Conservation (phyloP, 2,888 invertebrate species). For the Protodeltote pygarga region DNA sequence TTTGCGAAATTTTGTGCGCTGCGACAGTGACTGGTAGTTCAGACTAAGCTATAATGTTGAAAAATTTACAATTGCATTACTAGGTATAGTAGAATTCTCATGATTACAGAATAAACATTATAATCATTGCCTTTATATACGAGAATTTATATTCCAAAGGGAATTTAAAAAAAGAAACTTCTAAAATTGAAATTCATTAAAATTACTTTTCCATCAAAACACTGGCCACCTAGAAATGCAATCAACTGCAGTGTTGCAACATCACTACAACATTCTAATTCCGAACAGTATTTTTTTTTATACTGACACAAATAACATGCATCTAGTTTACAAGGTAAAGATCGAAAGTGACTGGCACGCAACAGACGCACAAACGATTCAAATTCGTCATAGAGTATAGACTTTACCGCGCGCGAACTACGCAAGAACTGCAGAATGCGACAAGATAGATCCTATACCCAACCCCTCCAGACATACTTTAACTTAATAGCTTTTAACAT, state of each 20-base stretch:
- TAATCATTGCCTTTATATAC: no score
- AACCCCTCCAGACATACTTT: slow-evolving; percentile 44
- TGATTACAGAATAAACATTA: no score
- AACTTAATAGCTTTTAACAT: slow-evolving; percentile 45
- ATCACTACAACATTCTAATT: slow-evolving; percentile 18
- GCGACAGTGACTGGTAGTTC: slow-evolving; percentile 8
- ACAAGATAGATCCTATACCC: slow-evolving; percentile 18
- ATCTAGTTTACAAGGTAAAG: slow-evolving; percentile 34
- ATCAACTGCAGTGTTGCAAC: slow-evolving; percentile 6
- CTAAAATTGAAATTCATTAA: no score
- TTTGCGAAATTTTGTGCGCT: slow-evolving; percentile 20
- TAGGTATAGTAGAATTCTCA: no score
- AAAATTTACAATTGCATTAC: slow-evolving; percentile 2
- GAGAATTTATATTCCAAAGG: no score
- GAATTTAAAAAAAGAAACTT: no score
- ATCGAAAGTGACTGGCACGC: slow-evolving; percentile 46
- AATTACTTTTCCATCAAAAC: no score
- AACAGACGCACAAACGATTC: slow-evolving; percentile 32
- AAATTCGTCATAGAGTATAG: slow-evolving; percentile 41
- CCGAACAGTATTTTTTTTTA: slow-evolving; percentile 6
- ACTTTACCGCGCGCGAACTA: slow-evolving; percentile 32
- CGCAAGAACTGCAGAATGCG: slow-evolving; percentile 18
- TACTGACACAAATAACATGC: slow-evolving; percentile 26
- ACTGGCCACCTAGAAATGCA: slow-evolving; percentile 12
- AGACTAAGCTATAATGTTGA: slow-evolving; percentile 9